Conservation (phyloP, 2,797 vertebrate species). For the Meda fulgida region DNA sequence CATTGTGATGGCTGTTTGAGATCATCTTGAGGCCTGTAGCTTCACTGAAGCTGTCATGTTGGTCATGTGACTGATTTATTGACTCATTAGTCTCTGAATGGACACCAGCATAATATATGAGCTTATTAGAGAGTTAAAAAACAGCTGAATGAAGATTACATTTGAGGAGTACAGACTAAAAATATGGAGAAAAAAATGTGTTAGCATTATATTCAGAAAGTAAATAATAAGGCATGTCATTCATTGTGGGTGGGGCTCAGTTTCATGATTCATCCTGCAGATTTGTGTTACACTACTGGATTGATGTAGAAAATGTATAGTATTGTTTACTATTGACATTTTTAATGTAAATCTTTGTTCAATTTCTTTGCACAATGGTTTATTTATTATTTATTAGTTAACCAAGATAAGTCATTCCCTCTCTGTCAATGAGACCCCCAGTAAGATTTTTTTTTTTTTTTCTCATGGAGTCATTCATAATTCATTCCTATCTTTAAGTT, state of each 20-base stretch:
- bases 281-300: not conserved
- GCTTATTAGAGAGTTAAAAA: not conserved
- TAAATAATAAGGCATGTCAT: too few relatives aligned
- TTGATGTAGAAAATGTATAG: not conserved
- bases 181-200: not conserved
- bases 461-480: conserved; percentile 72
- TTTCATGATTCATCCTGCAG: not conserved
- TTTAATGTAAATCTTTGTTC: not conserved
- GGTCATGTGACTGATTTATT: not conserved
- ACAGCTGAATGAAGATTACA: not conserved
- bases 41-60: not conserved
- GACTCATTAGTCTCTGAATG: not conserved
- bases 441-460: conserved; percentile 63
- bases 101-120: not conserved
- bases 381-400: conserved; percentile 31
- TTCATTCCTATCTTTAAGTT: conserved; percentile 72
- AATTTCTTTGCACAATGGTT: not conserved
- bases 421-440: conserved; percentile 71
- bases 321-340: not conserved
- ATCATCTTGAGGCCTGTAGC: not conserved
- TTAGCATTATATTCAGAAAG: too few relatives aligned
- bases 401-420: conserved; percentile 70
- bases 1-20: conserved; percentile 20
- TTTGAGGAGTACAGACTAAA: not conserved
- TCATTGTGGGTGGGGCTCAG: not conserved